These are phyloP conservation scores for Patella pellucida DNA, from an alignment of 2,888 invertebrate species.

Conservation along the genomic window DNA sequence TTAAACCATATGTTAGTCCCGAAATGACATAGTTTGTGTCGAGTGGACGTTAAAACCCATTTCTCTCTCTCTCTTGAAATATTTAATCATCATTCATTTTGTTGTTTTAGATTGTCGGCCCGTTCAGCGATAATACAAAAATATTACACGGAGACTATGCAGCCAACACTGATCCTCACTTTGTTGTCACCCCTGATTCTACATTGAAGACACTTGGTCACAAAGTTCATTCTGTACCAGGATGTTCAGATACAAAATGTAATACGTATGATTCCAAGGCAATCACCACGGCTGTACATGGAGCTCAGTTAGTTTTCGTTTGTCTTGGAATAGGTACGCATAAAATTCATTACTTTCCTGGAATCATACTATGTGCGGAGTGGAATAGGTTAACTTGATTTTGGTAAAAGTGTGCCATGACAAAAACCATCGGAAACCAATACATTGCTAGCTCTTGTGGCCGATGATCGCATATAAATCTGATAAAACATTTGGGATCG, in stretches of 20 bases:
- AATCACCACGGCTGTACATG: slow-evolving; percentile 44
- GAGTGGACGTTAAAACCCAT: too few relatives aligned
- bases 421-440: too few relatives aligned
- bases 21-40: too few relatives aligned
- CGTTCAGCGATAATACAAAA: slow-evolving; percentile 59
- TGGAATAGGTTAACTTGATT: too few relatives aligned
- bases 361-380: too few relatives aligned
- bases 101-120: slow-evolving; percentile 60
- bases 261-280: slow-evolving; percentile 39
- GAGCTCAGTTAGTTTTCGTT: slow-evolving; percentile 50
- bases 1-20: too few relatives aligned
- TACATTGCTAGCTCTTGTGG: too few relatives aligned
- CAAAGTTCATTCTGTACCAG: slow-evolving; percentile 38
- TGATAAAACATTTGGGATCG: too few relatives aligned
- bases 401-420: too few relatives aligned
- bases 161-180: slow-evolving; percentile 45
- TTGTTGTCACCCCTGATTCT: slow-evolving; percentile 50
- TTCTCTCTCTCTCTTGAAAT: too few relatives aligned
- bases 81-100: background rate
- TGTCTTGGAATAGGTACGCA: slow-evolving; percentile 59
- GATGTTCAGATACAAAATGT: slow-evolving; percentile 52
- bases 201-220: slow-evolving; percentile 48
- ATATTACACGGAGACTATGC: slow-evolving; percentile 62
- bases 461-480: too few relatives aligned
- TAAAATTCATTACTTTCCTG: background rate